phyloP scores from a whole-genome alignment of 2,113 vertebrate species.

The Cyprinodon tularosa region DNA sequence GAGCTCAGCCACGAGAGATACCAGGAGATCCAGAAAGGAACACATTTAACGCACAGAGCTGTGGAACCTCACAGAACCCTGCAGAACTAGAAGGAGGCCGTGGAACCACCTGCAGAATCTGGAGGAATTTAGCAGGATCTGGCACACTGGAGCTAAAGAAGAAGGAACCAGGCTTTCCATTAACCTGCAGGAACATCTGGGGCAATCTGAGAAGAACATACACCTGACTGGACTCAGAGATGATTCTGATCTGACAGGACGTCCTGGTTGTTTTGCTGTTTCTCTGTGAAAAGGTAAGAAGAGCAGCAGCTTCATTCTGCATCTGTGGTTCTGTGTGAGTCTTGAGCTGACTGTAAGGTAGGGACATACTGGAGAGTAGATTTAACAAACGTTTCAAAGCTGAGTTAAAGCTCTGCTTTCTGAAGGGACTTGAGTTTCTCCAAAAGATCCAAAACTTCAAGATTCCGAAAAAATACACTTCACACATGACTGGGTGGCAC shows the following conservation, averaged over 20 bases:
- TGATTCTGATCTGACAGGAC: conserved; percentile 16
- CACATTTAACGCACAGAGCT: background rate
- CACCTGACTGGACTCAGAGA: background rate
- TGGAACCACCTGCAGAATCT: background rate
- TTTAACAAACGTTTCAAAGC: background rate
- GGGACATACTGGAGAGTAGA: too few relatives aligned
- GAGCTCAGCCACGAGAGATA: conserved; percentile 8
- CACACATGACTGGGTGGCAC: too few relatives aligned
- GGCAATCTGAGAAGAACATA: background rate
- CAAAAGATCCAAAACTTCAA: background rate
- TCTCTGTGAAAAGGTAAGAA: conserved; percentile 43
- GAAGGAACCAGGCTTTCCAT: background rate
- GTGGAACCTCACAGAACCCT: background rate
- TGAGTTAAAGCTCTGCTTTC: too few relatives aligned
- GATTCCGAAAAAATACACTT: too few relatives aligned
- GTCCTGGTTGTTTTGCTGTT: background rate
- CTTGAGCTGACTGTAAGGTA: background rate
- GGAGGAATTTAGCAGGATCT: background rate
- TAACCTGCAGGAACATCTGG: background rate
- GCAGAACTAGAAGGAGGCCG: background rate
- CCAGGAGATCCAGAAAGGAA: background rate
- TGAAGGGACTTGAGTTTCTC: background rate
- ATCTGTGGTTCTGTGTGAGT: background rate
- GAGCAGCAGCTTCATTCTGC: background rate
- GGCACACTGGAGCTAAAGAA: background rate